Evolutionary conservation across 2,797 vertebrate genomes (phyloP), one percentile per base, ranked within the genome.

Genomic region (Echeneis naucrates): DNA sequence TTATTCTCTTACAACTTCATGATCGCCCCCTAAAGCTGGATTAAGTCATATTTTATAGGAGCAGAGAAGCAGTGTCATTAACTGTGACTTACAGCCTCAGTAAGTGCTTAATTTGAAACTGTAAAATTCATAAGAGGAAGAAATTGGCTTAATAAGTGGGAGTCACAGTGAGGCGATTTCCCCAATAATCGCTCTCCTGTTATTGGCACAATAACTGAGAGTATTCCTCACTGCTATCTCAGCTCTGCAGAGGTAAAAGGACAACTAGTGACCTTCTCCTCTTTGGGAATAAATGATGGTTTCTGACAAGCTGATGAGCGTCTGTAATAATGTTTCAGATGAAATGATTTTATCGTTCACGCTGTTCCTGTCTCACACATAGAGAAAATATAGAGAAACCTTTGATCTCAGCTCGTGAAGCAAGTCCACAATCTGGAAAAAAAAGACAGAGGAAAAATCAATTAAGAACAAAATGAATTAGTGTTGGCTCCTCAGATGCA

Each of bases 401-500:
- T 68, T 66, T 8, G 1, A 38, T 77, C 35, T 35, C 1, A 2
- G 32, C 8, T 13, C 50, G 40, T 21, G 47, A 40, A 48, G 40
- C 30, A 37, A 58, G 23, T 70, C 26, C 54, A 57, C 69, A 57
- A 72, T 71, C 68, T 64, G 59, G 16, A 19, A 67, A 38, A 71
- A 57, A 78, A 26, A 63, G 26, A 32, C 42, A 42, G 68, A 30
- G 71, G 69, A 57, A 78, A 47, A 82, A 80, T 88, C 82, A 83
- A 76, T 87, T 86, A 72, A 84, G 77, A 77, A 87, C 82, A 87
- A 86, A 76, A 72, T 47, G 42, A 62, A 85, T 86, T 80, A 68
- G 77, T 73, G 67, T 27, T 51, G 2, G 57, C 75, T 72, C 57
- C 70, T 83, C 37, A 30, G 40, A 72, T 67, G 51, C 48, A 71